Percentiles rank a stretch among this genome's conserved stretches.
phyloP scores from a whole-genome alignment of 2,113 vertebrate genomes.

The Orientallactaga bullata region DNA sequence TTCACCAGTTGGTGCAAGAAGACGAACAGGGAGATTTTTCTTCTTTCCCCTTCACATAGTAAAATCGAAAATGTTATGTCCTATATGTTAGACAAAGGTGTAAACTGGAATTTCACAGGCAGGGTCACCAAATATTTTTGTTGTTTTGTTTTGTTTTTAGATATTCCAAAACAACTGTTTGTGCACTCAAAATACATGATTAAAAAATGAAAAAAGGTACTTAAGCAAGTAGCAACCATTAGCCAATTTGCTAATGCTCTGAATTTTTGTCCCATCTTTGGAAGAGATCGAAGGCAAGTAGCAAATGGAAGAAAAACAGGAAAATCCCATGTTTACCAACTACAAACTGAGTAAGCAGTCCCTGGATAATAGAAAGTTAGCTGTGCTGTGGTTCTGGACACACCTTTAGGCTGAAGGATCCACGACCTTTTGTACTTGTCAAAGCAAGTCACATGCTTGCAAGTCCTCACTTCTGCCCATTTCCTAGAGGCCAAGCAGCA shows the following conservation, averaged over 20 bases:
- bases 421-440: neutral
- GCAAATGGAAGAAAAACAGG: neutral
- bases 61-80: neutral
- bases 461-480: neutral
- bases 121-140: neutral
- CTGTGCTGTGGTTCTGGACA: neutral
- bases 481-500: neutral
- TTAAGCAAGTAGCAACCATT: neutral
- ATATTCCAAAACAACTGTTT: slow-evolving; percentile 31
- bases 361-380: neutral
- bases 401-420: neutral
- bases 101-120: neutral
- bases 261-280: neutral
- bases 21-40: neutral
- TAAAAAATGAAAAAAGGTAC: too few relatives aligned
- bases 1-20: neutral
- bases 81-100: neutral
- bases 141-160: neutral
- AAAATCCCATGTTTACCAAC: slow-evolving; percentile 6
- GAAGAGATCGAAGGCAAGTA: neutral
- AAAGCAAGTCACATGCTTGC: neutral
- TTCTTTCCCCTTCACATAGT: neutral
- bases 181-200: neutral
- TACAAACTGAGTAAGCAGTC: neutral
- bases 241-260: neutral